Percentiles rank a stretch among this genome's conserved stretches.
phyloP scores from a whole-genome alignment of 2,797 vertebrate species.

The Schizopygopsis malacanthus region DNA sequence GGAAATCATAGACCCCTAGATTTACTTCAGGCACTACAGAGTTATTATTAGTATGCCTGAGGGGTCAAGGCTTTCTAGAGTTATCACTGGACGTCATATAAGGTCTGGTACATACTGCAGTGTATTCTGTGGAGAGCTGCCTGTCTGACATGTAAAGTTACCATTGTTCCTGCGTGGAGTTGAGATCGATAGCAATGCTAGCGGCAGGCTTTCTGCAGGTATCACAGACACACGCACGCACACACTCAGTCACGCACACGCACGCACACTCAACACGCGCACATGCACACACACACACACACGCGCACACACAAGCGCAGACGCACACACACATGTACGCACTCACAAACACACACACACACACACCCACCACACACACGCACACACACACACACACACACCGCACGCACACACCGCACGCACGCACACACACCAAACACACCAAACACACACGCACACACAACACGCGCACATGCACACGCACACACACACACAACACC shows the following conservation, averaged over 20 bases:
- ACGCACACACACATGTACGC: no score
- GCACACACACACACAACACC: no score
- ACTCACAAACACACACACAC: no score
- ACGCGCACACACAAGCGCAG: no score
- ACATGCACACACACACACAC: not conserved
- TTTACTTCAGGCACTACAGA: not conserved
- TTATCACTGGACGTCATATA: not conserved
- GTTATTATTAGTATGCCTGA: no score
- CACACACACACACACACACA: no score
- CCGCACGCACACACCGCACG: no score
- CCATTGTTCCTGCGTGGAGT: not conserved
- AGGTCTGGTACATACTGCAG: not conserved
- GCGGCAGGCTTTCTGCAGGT: not conserved
- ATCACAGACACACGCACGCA: not conserved
- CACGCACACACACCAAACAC: not conserved
- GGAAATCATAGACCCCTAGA: not conserved
- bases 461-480: no score
- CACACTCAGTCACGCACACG: no score
- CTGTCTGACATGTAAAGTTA: conserved; percentile 13
- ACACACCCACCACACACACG: not conserved
- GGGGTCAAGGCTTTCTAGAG: not conserved
- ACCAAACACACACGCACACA: not conserved
- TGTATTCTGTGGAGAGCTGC: not conserved
- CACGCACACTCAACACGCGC: no score
- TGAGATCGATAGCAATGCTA: not conserved